phyloP scores from a whole-genome alignment of 2,888 invertebrate genomes.

The Automeris io region DNA sequence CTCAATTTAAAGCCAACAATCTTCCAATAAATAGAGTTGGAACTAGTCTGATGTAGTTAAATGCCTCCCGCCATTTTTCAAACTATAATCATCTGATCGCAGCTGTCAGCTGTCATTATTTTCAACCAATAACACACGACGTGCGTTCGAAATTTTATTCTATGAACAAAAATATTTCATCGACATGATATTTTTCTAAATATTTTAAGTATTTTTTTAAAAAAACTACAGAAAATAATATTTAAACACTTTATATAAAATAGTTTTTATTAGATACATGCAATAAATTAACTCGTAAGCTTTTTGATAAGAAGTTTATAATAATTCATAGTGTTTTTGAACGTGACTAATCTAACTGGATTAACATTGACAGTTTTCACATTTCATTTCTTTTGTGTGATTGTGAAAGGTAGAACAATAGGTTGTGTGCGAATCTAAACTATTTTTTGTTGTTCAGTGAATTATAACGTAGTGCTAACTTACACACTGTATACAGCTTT shows the following conservation, averaged over 20 bases:
- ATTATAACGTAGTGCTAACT: conserved; percentile 26
- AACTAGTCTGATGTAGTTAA: too few species aligned
- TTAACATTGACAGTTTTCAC: conserved; percentile 7
- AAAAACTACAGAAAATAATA: too few species aligned
- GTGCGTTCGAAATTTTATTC: conserved; percentile 17
- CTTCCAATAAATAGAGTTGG: too few species aligned
- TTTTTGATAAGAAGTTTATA: too few species aligned
- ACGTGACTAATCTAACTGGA: conserved; percentile 9
- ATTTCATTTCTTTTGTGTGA: conserved; percentile 11
- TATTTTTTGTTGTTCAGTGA: conserved; percentile 44
- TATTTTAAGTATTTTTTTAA: too few species aligned
- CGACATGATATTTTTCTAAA: neutral
- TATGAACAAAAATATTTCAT: neutral
- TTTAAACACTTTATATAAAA: too few species aligned
- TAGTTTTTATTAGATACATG: too few species aligned
- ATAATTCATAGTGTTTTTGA: conserved; percentile 8
- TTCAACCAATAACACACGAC: conserved; percentile 20
- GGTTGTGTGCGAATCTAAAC: conserved; percentile 34
- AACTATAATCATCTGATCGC: conserved; percentile 29
- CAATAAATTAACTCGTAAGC: too few species aligned
- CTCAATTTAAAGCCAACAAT: too few species aligned
- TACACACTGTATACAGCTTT: conserved; percentile 28
- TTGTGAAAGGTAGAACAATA: conserved; percentile 50
- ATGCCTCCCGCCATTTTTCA: too few species aligned
- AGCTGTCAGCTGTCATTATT: conserved; percentile 23